Evolutionary conservation across 37 sponge, comb jelly and placozoan species (phyloP).

Genomic region (Cliona cf. orientalis): DNA sequence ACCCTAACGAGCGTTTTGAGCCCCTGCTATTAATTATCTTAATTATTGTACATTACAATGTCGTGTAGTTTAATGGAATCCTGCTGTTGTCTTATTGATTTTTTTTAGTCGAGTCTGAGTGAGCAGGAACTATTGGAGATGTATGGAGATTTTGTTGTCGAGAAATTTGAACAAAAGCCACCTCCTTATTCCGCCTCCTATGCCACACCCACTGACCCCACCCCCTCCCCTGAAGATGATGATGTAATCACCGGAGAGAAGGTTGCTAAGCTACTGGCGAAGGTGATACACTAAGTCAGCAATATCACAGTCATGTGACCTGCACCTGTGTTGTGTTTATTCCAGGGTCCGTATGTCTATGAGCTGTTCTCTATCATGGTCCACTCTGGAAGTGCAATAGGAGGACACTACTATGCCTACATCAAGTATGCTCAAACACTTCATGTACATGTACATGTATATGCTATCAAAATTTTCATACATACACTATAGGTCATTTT

Average conservation of each 20-base stretch:
- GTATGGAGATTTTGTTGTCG: constrained; percentile 40
- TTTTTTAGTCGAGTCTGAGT: no score
- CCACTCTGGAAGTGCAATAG: constrained; percentile 93
- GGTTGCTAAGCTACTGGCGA: constrained; percentile 7
- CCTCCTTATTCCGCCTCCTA: no score
- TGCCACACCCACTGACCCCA: neutral
- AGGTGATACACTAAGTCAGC: constrained; percentile 4
- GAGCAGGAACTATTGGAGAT: neutral
- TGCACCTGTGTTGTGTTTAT: no score
- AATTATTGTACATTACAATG: no score
- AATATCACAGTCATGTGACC: no score
- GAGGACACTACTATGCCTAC: constrained; percentile 97
- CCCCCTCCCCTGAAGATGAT: neutral
- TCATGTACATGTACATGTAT: no score
- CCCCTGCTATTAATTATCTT: no score
- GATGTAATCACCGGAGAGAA: neutral
- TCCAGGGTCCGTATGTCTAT: constrained; percentile 86
- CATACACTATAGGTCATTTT: constrained; percentile 81
- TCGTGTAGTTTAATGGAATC: no score
- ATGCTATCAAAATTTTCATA: no score
- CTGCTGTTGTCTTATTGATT: no score
- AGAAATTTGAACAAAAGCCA: constrained; percentile 31
- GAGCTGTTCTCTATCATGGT: constrained; percentile 96
- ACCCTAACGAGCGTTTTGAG: no score
- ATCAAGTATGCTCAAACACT: constrained; percentile 90